phyloP scores from a whole-genome alignment of 2,888 invertebrate genomes.

The Stomorhina lunata region DNA sequence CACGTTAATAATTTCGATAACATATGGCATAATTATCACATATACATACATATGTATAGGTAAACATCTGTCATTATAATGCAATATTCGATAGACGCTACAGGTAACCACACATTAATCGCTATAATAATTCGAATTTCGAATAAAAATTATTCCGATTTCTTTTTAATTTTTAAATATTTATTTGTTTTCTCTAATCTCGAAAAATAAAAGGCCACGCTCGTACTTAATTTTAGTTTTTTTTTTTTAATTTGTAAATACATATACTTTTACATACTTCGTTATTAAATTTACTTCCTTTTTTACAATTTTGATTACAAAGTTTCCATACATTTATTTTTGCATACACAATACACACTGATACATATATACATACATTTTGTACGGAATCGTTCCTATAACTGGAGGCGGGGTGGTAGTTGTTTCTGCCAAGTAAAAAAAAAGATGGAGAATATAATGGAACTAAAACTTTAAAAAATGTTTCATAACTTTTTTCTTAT shows the following conservation, averaged over 20 bases:
- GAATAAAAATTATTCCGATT: no score
- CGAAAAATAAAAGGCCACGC: no score
- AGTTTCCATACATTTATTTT: slow-evolving; percentile 31
- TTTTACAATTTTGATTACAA: slow-evolving; percentile 35
- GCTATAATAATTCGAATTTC: no score
- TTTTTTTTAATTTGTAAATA: slow-evolving; percentile 7
- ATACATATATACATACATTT: neutral
- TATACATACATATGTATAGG: no score
- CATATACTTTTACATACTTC: neutral
- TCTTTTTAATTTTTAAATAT: no score
- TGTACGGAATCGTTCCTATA: neutral
- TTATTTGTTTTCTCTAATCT: no score
- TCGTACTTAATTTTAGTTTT: no score
- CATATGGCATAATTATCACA: no score
- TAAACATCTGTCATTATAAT: no score
- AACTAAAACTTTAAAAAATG: slow-evolving; percentile 60
- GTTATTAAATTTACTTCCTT: neutral
- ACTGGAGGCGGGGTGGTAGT: slow-evolving; percentile 20
- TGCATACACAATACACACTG: neutral
- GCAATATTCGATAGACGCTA: no score
- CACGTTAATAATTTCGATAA: no score
- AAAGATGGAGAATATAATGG: slow-evolving; percentile 29
- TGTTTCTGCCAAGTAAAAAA: slow-evolving; percentile 36
- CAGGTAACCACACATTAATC: no score
- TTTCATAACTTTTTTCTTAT: slow-evolving; percentile 61